Percentiles rank a stretch among this genome's conserved stretches.
These are phyloP conservation scores for Elachura formosa DNA, from an alignment of 2,113 vertebrate species.

Conservation along the genomic window DNA sequence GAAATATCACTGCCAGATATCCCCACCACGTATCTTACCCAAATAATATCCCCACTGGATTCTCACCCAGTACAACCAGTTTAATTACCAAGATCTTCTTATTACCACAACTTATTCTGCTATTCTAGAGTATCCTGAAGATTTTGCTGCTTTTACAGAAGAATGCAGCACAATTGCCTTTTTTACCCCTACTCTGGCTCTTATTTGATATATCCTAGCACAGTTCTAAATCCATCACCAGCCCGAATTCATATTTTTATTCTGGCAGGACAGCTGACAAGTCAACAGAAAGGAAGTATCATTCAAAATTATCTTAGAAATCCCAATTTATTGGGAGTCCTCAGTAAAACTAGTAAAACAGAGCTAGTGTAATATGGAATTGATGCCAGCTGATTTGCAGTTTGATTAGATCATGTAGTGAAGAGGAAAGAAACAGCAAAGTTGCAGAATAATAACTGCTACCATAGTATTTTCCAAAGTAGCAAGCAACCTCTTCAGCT, in stretches of 20 bases:
- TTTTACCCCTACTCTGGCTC: neutral
- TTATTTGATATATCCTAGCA: neutral
- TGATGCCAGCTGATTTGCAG: neutral
- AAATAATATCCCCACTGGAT: rapidly evolving
- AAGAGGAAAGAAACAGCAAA: neutral
- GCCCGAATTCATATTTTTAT: neutral
- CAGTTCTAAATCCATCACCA: neutral
- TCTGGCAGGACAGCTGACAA: neutral
- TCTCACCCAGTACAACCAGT: neutral
- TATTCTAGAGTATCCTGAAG: neutral
- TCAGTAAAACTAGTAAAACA: neutral
- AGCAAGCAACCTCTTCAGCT: neutral
- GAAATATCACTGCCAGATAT: neutral
- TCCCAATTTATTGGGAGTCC: neutral
- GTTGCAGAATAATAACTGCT: neutral
- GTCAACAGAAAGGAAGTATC: neutral
- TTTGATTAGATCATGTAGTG: neutral
- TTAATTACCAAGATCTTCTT: neutral
- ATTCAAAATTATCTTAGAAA: neutral
- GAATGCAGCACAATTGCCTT: neutral
- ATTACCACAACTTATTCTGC: neutral
- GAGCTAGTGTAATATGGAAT: neutral
- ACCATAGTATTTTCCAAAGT: neutral
- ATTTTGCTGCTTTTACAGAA: neutral
- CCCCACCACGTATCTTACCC: neutral